These are phyloP conservation scores for Apus apus DNA, from an alignment of 2,113 vertebrate genomes.

Conservation along the genomic window DNA sequence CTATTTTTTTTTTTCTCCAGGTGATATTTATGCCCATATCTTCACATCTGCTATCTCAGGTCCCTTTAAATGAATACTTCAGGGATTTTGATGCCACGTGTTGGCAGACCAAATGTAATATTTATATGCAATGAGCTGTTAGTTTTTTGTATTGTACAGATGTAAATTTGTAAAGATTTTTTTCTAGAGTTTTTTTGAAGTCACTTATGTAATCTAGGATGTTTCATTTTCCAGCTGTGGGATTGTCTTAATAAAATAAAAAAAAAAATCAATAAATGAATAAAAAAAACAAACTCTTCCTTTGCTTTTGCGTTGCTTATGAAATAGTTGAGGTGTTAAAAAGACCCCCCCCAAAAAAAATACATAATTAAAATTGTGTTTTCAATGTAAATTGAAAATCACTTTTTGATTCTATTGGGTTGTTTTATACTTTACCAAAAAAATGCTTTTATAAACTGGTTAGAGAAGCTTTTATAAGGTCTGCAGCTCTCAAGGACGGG, in stretches of 20 bases:
- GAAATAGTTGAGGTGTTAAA: background rate
- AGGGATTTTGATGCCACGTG: slow-evolving; percentile 77
- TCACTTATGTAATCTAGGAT: slow-evolving; percentile 72
- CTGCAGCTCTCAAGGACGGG: background rate
- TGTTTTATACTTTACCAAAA: too few relatives aligned
- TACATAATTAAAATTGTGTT: background rate
- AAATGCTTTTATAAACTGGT: background rate
- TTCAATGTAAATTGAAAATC: background rate
- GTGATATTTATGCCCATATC: slow-evolving; percentile 68
- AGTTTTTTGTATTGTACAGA: slow-evolving; percentile 79
- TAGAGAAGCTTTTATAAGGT: background rate
- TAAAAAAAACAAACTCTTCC: background rate
- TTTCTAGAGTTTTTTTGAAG: slow-evolving; percentile 73
- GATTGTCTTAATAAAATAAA: slow-evolving; percentile 72
- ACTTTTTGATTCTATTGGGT: background rate
- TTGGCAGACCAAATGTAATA: slow-evolving; percentile 81
- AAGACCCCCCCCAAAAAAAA: background rate
- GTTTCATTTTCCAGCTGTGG: slow-evolving; percentile 73
- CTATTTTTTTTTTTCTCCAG: slow-evolving; percentile 23
- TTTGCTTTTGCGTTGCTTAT: slow-evolving; percentile 54
- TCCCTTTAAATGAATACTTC: slow-evolving; percentile 78
- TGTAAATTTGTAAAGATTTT: slow-evolving; percentile 77
- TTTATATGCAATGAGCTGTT: slow-evolving; percentile 81
- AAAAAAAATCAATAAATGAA: background rate
- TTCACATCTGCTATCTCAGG: slow-evolving; percentile 74